Evolutionary conservation across 2,888 invertebrate genomes (phyloP).

Genomic region (Amiota communis): DNA sequence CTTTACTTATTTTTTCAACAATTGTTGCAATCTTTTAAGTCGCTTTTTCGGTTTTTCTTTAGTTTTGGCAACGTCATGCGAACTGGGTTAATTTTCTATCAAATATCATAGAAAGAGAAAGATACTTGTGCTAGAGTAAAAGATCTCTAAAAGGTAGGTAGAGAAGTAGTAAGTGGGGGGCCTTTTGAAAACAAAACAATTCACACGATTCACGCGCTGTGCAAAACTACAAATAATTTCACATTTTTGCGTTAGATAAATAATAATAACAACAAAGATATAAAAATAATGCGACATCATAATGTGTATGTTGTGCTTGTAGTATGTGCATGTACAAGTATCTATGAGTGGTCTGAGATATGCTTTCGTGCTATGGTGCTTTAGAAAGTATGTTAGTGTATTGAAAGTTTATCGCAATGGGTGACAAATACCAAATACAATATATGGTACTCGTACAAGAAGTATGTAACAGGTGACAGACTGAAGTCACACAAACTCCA

Average conservation of each 20-base stretch:
- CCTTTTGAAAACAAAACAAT: neutral
- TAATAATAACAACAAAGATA: constrained; percentile 9
- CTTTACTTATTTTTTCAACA: neutral
- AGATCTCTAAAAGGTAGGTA: no score
- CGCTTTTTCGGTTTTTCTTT: constrained; percentile 37
- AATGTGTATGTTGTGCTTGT: neutral
- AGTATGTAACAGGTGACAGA: constrained; percentile 12
- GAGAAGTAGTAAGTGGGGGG: no score
- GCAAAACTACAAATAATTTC: constrained; percentile 28
- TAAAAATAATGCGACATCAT: constrained; percentile 5
- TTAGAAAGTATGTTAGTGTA: constrained; percentile 19
- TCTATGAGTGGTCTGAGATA: neutral
- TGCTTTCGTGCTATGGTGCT: neutral
- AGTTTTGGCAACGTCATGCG: constrained; percentile 58
- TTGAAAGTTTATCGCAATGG: neutral
- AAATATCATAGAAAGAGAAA: neutral
- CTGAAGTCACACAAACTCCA: neutral
- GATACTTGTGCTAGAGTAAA: no score
- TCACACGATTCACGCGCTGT: constrained; percentile 17
- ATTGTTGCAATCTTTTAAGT: neutral
- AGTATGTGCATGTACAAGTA: neutral
- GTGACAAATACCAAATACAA: neutral
- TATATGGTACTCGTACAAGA: no score
- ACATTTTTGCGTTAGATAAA: constrained; percentile 30
- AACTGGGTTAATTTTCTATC: constrained; percentile 65